These are phyloP conservation scores for Sylvia atricapilla DNA, from an alignment of 2,113 vertebrate genomes.

Conservation along the genomic window DNA sequence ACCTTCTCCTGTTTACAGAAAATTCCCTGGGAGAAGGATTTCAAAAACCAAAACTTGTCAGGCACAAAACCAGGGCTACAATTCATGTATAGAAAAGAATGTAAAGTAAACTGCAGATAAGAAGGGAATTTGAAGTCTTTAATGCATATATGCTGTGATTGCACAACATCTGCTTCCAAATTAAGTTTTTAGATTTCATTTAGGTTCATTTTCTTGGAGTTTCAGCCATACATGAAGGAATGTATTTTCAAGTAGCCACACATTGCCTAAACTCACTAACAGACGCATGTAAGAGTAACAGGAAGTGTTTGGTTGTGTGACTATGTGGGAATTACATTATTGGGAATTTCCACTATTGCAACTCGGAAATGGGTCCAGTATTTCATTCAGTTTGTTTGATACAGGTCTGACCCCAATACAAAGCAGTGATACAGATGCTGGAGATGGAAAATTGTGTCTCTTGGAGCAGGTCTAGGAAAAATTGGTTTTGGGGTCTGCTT, in stretches of 20 bases:
- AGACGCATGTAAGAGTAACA: not conserved
- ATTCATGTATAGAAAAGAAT: not conserved
- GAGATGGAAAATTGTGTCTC: not conserved
- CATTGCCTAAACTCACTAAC: not conserved
- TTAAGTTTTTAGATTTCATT: not conserved
- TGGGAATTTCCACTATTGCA: not conserved
- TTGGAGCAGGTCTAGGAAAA: not conserved
- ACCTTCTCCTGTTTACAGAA: no score
- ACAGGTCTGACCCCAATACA: not conserved
- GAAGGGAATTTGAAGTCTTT: not conserved
- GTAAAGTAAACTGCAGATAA: not conserved
- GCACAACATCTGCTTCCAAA: not conserved
- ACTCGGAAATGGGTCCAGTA: not conserved
- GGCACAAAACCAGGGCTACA: no score
- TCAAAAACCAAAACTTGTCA: no score
- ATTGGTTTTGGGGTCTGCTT: not conserved
- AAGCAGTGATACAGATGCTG: not conserved
- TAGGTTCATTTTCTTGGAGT: not conserved
- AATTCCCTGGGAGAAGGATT: no score
- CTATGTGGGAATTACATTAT: not conserved
- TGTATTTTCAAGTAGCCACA: not conserved
- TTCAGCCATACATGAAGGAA: not conserved
- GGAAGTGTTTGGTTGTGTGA: not conserved
- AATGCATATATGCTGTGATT: not conserved
- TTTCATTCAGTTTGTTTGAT: accelerated